Base-by-base conservation (phyloP, 2,113 vertebrate genomes). In the Cochlearius cochlearius region DNA sequence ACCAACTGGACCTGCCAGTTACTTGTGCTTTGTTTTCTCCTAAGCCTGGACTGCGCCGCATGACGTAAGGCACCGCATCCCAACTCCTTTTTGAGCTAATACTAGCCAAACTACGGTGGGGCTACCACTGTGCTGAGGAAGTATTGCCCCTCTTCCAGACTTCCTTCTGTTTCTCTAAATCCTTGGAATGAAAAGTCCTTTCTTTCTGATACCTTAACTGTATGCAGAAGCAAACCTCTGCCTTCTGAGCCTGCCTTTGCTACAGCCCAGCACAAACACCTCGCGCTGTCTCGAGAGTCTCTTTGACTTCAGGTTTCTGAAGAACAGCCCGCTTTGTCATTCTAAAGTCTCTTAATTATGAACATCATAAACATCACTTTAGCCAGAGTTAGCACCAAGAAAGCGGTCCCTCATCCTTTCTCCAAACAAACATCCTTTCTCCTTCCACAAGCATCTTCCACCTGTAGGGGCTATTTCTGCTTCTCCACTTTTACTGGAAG, bases 211-310 rank as follows among this genome's bases (percentile, higher is more conserved):
- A 43, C 14, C 32, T 56, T 29, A 89, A 36, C 60, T n/a, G 10
- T 9, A 12, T 26, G 49, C 34, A 63, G 34, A 47, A 69, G 50
- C 26, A 63, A 84, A n/a, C 16, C 30, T 50, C 53, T 49, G 41
- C 47, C 53, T 49, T 49, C n/a, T 2, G 30, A 9, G 9, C 3
- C 36, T 55, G 52, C 55, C 49, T 69, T 45, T 58, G 74, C 34
- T 66, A 30, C 41, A 60, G 56, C 66, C 55, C 30, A 43, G 27
- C 15, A 66, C 30, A 63, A 58, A 27, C n/a, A 23, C 11, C 19
- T 53, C 4, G 1, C 45, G 17, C 23, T 66, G 16, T 38, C 77
- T 62, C 25, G 0, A 16, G 36, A 36, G n/a, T 34, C 1, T 2
- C 32, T 79, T 62, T 36, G 47, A 59, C 22, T 74, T 76, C 16